These are phyloP conservation scores for Grus americana DNA, from an alignment of 2,113 vertebrate species.

Conservation along the genomic window DNA sequence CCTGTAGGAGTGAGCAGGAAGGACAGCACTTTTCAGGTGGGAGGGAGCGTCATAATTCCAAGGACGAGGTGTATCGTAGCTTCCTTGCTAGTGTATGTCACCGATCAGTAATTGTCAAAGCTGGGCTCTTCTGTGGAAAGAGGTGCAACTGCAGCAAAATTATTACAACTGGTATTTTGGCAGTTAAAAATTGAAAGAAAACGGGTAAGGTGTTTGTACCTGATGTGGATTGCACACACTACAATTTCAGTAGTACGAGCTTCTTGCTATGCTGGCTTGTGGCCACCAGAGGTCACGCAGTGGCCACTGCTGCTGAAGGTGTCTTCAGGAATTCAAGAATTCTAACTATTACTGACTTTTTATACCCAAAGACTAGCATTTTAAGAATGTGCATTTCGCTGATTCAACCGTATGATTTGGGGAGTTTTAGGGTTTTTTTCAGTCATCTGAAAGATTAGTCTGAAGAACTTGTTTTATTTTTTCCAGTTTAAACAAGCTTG, in stretches of 20 bases:
- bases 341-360: not conserved
- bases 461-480: not conserved
- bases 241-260: not conserved
- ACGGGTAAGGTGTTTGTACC: fast-evolving
- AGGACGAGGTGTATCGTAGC: not conserved
- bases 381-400: not conserved
- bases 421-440: not conserved
- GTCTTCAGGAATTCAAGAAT: not conserved
- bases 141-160: not conserved
- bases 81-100: not conserved
- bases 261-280: not conserved
- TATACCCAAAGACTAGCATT: not conserved
- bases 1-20: fast-evolving
- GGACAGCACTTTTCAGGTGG: fast-evolving
- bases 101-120: not conserved
- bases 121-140: not conserved
- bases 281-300: conserved; percentile 21
- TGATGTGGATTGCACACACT: fast-evolving
- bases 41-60: fast-evolving
- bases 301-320: not conserved
- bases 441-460: not conserved
- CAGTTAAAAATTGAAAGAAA: not conserved
- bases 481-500: not conserved
- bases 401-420: not conserved
- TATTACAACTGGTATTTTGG: fast-evolving